phyloP scores from a whole-genome alignment of 2,888 invertebrate species.

The Cosmia trapezina region DNA sequence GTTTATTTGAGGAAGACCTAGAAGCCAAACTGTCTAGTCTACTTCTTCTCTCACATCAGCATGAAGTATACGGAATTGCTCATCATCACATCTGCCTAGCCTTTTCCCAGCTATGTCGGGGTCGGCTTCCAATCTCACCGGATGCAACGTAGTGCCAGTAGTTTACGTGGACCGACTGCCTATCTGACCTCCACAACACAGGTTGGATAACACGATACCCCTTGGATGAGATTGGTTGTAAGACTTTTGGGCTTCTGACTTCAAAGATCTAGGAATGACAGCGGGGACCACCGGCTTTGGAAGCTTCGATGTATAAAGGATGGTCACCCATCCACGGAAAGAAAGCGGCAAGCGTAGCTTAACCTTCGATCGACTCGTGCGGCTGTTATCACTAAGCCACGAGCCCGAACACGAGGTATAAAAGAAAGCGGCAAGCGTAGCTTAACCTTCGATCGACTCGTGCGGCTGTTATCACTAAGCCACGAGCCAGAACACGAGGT shows the following conservation, averaged over 20 bases:
- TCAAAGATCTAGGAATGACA: neutral
- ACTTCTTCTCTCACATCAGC: neutral
- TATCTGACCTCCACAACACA: neutral
- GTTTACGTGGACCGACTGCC: neutral
- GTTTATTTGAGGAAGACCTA: neutral
- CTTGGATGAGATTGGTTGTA: neutral
- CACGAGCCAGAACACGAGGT: too few species aligned
- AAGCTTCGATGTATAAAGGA: neutral
- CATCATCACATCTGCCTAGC: neutral
- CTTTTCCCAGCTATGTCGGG: neutral
- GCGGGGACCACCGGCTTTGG: neutral
- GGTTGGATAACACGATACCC: neutral
- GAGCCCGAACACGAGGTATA: neutral
- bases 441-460: too few species aligned
- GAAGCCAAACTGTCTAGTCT: conserved; percentile 14
- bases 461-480: too few species aligned
- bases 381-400: neutral
- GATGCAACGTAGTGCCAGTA: neutral
- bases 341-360: neutral
- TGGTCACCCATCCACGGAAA: neutral
- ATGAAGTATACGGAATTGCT: neutral
- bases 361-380: too few species aligned
- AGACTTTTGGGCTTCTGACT: neutral
- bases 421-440: too few species aligned
- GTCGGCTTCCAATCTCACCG: neutral